These are phyloP conservation scores for Drosophila nebulosa DNA, from an alignment of 1,140 invertebrate species.

Conservation along the genomic window DNA sequence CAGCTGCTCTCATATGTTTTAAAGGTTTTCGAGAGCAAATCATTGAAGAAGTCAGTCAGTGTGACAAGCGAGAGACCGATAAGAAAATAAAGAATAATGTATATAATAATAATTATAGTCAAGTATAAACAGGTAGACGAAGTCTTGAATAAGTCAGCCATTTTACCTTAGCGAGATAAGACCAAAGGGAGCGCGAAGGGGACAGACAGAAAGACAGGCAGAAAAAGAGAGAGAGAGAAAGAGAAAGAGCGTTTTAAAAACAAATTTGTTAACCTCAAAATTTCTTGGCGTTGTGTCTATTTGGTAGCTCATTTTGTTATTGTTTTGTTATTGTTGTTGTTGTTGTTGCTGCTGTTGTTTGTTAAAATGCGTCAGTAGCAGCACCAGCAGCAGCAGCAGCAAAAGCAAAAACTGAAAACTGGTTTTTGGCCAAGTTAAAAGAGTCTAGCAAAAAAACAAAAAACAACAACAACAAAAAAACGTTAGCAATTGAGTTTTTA, in stretches of 20 bases:
- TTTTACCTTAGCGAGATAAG: constrained; percentile 12
- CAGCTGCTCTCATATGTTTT: no score
- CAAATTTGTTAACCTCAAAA: constrained; percentile 68
- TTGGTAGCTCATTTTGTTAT: constrained; percentile 30
- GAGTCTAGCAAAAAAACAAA: constrained; percentile 14
- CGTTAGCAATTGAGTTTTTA: background rate
- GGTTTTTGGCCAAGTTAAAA: constrained; percentile 48
- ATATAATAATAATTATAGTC: constrained; percentile 3
- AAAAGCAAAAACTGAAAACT: constrained; percentile 36
- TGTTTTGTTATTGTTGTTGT: constrained; percentile 31
- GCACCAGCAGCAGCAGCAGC: constrained; percentile 16
- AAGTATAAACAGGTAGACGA: constrained; percentile 48
- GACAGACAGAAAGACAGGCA: background rate
- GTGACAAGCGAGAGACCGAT: constrained; percentile 26
- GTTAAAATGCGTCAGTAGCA: constrained; percentile 43
- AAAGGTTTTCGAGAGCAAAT: no score
- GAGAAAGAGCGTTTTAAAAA: constrained; percentile 11
- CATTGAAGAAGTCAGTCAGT: constrained; percentile 35
- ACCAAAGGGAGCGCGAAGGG: background rate
- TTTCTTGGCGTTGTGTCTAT: constrained; percentile 45
- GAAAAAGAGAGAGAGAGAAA: background rate
- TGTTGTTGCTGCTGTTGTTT: no score
- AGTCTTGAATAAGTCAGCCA: constrained; percentile 39
- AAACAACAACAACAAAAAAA: background rate
- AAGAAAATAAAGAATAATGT: constrained; percentile 21